These are phyloP conservation scores for Zhuqinia jingwanae DNA, from an alignment of 2,888 invertebrate species.

Conservation along the genomic window DNA sequence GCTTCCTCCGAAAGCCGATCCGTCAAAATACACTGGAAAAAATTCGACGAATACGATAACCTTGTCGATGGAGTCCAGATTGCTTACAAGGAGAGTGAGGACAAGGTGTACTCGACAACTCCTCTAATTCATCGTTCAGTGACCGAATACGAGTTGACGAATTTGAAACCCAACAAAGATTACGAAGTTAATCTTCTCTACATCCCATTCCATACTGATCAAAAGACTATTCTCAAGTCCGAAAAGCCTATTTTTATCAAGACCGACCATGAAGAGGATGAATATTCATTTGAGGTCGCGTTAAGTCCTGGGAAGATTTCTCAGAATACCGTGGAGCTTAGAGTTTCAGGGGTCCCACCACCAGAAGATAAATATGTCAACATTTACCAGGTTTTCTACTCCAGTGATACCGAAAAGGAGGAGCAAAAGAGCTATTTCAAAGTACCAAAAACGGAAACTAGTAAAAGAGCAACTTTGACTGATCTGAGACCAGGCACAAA, in stretches of 20 bases:
- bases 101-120: conserved; percentile 91
- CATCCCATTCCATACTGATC: conserved; percentile 88
- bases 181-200: conserved; percentile 93
- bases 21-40: conserved; percentile 90
- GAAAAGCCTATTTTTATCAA: conserved; percentile 87
- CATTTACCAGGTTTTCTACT: conserved; percentile 92
- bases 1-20: conserved; percentile 90
- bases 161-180: conserved; percentile 88
- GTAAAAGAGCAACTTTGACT: conserved; percentile 85
- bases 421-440: conserved; percentile 88
- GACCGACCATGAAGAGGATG: conserved; percentile 88
- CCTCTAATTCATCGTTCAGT: conserved; percentile 92
- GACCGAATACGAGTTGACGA: conserved; percentile 88
- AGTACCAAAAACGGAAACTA: conserved; percentile 88
- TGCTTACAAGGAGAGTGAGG: conserved; percentile 90
- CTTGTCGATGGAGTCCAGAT: conserved; percentile 94
- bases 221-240: conserved; percentile 89
- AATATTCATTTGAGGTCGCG: conserved; percentile 90
- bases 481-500: conserved; percentile 88
- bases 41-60: conserved; percentile 90
- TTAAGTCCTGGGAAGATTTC: conserved; percentile 90
- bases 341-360: conserved; percentile 92
- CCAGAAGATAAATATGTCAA: conserved; percentile 95
- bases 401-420: conserved; percentile 86
- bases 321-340: conserved; percentile 88